Evolutionary conservation across 2,113 vertebrate species (phyloP).

Genomic region (Cricetomys ansorgei): DNA sequence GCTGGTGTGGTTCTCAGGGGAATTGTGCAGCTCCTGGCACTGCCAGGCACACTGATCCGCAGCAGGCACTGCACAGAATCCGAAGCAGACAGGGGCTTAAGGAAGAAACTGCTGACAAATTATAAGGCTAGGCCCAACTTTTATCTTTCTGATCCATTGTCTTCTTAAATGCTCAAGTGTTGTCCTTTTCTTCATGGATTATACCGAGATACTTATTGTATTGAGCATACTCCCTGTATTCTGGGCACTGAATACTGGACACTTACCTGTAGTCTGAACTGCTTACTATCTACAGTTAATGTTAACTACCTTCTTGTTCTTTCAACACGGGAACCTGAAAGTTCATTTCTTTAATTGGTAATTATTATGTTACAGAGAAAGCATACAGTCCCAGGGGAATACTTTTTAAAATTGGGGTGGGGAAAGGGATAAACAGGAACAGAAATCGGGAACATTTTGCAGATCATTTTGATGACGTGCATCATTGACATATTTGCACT

Average conservation of each 20-base stretch:
- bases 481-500: neutral
- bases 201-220: neutral
- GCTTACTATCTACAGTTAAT: neutral
- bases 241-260: neutral
- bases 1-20: neutral
- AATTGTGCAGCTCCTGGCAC: neutral
- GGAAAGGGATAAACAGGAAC: neutral
- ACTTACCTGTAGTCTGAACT: neutral
- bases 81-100: neutral
- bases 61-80: neutral
- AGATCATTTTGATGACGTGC: neutral
- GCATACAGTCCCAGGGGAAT: neutral
- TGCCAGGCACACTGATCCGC: neutral
- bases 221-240: neutral
- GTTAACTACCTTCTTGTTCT: neutral
- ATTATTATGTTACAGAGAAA: constrained; percentile 11
- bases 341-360: neutral
- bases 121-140: neutral
- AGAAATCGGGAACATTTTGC: neutral
- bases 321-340: neutral
- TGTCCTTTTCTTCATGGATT: neutral
- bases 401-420: neutral
- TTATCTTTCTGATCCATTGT: neutral
- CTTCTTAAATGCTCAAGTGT: neutral
- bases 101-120: neutral